Evolutionary conservation across 2,888 invertebrate species (phyloP), one percentile per base, ranked within the genome.

Genomic region (Drosophila helvetica): DNA sequence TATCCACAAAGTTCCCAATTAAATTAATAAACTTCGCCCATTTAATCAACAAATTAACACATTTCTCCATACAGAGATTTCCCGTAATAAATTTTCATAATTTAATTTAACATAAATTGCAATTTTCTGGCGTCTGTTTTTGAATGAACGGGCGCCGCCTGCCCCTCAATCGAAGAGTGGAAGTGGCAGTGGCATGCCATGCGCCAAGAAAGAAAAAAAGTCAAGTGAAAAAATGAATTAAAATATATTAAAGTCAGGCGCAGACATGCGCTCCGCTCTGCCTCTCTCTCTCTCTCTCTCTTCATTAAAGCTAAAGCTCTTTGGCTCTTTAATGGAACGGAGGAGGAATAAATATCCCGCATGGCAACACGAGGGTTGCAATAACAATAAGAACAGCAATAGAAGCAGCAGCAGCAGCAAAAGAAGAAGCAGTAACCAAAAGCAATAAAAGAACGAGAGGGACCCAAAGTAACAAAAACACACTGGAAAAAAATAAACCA

Each of bases 401-500:
- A 62, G 43, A 48, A 60, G 73, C 75, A 79, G 79, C 80, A 72
- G 25, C 25, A 25, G 25, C 25, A 25, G 25, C 25, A 3, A 22
- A 22, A 22, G 22, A 66, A 74, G 75, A 77, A 77, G 81, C 61
- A 67, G 58, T 17, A 54, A 60, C 12, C 56, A 71, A 48, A 33
- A 64, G 48, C 51, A 66, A 53, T 42, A 66, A 52, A 55, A 54
- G 27, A 18, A 25, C 17, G 15, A 30, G 10, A 62, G 53, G 61
- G 19, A 45, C 45, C 61, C 61, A 59, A 75, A 78, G 80, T 81
- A 82, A 85, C 82, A 85, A 83, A 83, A 38, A 77, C 75, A 77
- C 72, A 66, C 68, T 66, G 53, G 22, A n/a, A 59, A 27, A 45
- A 27, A 61, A 46, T 30, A 66, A 66, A 18, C 12, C 46, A 42